These are phyloP conservation scores for Cactoblastis cactorum DNA, from an alignment of 2,888 invertebrate species.

Conservation along the genomic window DNA sequence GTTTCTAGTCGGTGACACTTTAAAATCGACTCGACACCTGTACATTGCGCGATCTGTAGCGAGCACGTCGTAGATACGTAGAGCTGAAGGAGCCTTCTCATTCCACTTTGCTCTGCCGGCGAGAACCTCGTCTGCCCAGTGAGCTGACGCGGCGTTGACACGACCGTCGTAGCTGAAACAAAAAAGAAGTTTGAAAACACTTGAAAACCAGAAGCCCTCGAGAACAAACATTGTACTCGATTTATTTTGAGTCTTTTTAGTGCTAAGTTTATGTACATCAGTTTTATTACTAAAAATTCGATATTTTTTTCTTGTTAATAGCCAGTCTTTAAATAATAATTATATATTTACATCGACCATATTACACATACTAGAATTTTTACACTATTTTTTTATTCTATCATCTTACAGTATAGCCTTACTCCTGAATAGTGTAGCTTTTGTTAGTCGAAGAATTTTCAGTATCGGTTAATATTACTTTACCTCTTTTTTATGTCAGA, in stretches of 20 bases:
- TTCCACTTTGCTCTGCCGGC: slow-evolving; percentile 85
- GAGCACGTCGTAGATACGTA: slow-evolving; percentile 83
- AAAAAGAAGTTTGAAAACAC: slow-evolving; percentile 15
- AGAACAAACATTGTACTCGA: neutral
- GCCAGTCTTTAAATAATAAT: too few species aligned
- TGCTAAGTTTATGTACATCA: too few species aligned
- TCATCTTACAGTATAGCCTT: too few species aligned
- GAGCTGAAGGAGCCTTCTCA: slow-evolving; percentile 83
- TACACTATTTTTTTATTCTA: too few species aligned
- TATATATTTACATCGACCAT: too few species aligned
- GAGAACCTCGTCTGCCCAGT: slow-evolving; percentile 85
- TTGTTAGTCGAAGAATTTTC: too few species aligned
- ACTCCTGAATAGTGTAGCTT: too few species aligned
- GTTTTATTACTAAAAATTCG: too few species aligned
- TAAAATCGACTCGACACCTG: slow-evolving; percentile 89
- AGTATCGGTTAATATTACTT: too few species aligned
- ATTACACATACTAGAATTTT: too few species aligned
- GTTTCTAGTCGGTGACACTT: slow-evolving; percentile 88
- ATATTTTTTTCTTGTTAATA: too few species aligned
- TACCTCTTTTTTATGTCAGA: too few species aligned
- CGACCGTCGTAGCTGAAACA: slow-evolving; percentile 85
- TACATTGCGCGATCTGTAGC: slow-evolving; percentile 89
- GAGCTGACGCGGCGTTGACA: slow-evolving; percentile 76
- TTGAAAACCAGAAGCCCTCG: neutral
- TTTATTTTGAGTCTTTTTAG: neutral